Base-by-base conservation (phyloP, 2,113 vertebrate species). In the Nyctereutes procyonoides region DNA sequence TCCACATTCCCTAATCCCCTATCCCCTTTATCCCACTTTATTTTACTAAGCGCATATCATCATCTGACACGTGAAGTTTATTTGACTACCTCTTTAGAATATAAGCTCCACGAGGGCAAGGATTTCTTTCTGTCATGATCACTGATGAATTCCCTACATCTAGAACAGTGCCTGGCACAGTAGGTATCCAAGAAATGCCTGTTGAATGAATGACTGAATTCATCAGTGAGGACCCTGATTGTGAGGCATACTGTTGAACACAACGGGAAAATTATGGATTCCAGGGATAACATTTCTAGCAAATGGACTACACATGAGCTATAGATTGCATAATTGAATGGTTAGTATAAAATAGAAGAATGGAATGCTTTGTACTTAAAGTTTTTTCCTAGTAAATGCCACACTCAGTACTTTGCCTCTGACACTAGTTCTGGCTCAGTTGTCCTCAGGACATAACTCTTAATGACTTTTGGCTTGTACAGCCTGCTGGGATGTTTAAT, bases 271-370 rank as follows among this genome's bases (percentile, higher is more conserved):
- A 53, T 43, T 20, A 19, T 3, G 43, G 10, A 55, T 71, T 86
- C 20, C 22, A 48, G 67, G 63, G 63, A 67, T 55, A 5, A n/a
- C 53, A 2, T 85, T 79, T 35, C 62, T 53, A 82, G 28, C 60
- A 19, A 10, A 13, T 2, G 51, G 13, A 0, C 63, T 16, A 15
- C 13, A 1, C 4, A 0, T 9, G 35, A 67, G 26, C n/a, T 74
- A 19, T 89, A 15, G 3, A 11, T 58, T 24, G 74, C 62, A 2
- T 67, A 26, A 38, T 77, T 30, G 62, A 62, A 62, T 6, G 2
- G 22, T 35, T 43, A 71, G 67, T 73, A 38, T 87, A 58, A 82
- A 74, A 65, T 15, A 67, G 82, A 82, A 43, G 65, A 53, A 3
- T 58, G 38, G n/a, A 95, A n/a, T 89, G 38, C 65, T 82, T 65